Conservation (phyloP, 1,140 invertebrate genomes). For the Patella vulgata region DNA sequence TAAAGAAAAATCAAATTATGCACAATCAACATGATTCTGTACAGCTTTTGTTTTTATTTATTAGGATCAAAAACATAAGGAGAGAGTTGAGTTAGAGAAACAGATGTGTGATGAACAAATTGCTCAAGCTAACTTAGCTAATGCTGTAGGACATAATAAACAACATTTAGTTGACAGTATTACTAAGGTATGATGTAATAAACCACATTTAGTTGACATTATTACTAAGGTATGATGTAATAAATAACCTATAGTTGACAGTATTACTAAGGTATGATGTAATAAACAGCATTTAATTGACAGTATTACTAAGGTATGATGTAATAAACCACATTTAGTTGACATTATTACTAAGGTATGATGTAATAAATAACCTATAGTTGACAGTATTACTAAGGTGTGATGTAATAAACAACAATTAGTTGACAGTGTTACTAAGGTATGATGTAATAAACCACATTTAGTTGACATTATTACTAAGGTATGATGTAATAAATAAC, state of each 20-base stretch:
- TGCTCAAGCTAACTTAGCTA: conserved; percentile 48
- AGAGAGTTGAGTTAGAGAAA: conserved; percentile 51
- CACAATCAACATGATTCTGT: too few species aligned
- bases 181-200: conserved; percentile 39
- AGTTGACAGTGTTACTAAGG: too few species aligned
- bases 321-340: too few species aligned
- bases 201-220: conserved; percentile 40
- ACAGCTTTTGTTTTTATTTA: too few species aligned
- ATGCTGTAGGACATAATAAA: conserved; percentile 34
- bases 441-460: too few species aligned
- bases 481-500: too few species aligned
- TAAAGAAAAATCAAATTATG: too few species aligned
- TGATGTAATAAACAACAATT: too few species aligned
- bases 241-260: conserved; percentile 43
- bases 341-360: too few species aligned
- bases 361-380: too few species aligned
- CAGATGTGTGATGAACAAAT: conserved; percentile 42
- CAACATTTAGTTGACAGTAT: conserved; percentile 44
- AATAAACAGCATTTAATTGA: conserved; percentile 46
- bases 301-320: conserved; percentile 47
- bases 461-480: too few species aligned
- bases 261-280: conserved; percentile 39
- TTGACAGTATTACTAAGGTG: too few species aligned
- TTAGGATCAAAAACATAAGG: conserved; percentile 69
- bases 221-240: conserved; percentile 43